Percentiles rank a stretch among this genome's conserved stretches.
These are phyloP conservation scores for Habrosyne pyritoides DNA, from an alignment of 2,888 invertebrate species.

Conservation along the genomic window DNA sequence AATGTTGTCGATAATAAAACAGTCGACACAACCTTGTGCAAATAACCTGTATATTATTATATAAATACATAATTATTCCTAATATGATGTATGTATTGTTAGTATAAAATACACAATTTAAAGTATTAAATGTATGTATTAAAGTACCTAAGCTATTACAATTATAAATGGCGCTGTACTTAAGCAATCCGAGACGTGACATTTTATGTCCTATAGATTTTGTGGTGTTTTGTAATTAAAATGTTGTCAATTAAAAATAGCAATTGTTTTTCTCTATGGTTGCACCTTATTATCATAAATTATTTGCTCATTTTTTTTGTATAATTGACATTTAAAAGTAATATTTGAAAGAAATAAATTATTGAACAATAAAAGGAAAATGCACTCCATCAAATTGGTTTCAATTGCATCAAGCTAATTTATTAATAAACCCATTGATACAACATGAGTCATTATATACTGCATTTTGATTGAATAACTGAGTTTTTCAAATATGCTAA, in stretches of 20 bases:
- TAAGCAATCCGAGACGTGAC: conserved; percentile 74
- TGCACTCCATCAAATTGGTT: conserved; percentile 35
- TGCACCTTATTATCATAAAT: conserved; percentile 21
- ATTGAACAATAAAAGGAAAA: conserved; percentile 40
- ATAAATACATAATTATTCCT: conserved; percentile 61
- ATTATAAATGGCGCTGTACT: conserved; percentile 68
- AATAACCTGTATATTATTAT: conserved; percentile 60
- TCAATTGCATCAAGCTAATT: conserved; percentile 17
- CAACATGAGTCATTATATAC: no score
- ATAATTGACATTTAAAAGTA: conserved; percentile 18
- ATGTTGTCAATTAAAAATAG: conserved; percentile 79
- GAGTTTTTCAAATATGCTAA: no score
- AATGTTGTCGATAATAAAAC: conserved; percentile 19
- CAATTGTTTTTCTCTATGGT: conserved; percentile 45
- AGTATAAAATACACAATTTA: conserved; percentile 76
- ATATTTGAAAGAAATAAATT: conserved; percentile 37
- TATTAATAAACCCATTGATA: no score
- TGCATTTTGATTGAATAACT: no score
- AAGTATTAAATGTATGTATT: conserved; percentile 71
- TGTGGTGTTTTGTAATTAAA: conserved; percentile 84
- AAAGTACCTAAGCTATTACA: conserved; percentile 72
- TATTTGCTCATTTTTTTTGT: conserved; percentile 19
- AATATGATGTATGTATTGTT: conserved; percentile 72
- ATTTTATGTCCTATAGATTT: conserved; percentile 79
- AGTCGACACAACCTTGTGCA: conserved; percentile 48